Evolutionary conservation across 2,888 invertebrate genomes (phyloP), one percentile per base, ranked within the genome.

Genomic region (Drosophila tripunctata): DNA sequence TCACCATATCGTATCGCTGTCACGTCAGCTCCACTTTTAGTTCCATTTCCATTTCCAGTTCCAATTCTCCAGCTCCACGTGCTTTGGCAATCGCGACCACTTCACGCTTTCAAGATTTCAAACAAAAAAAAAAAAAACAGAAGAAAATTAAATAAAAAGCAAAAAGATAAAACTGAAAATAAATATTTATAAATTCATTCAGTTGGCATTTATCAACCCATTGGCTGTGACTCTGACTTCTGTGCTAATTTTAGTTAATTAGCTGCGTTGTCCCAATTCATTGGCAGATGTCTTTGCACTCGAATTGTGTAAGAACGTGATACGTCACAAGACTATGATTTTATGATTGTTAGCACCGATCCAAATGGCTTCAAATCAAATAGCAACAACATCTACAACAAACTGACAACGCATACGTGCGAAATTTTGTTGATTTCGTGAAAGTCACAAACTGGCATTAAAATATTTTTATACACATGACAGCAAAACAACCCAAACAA

Each of bases 351-450:
- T 76, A 79, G 67, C 75, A 72, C 52, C 52, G 36, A 40, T 48
- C 56, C 67, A 60, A 67, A 74, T 75, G 60, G 52, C 51, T 33
- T 1, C 12, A 38, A 68, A 30, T 44, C 31, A 41, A 60, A 58
- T 44, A 60, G 35, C 52, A 66, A 67, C 61, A 54, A 30, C 70
- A 61, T 58, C 52, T 54, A 61, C 48, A 78, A 64, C 45, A 44
- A 52, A 30, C 2, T 31, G 57, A 35, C 45, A 44, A 52, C 41
- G 47, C 51, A 70, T 73, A 79, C 80, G 78, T 83, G 80, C 78
- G 63, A 75, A 60, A 68, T 79, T 81, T 80, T 68, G 80, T 70
- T 75, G 78, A 78, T 71, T 71, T 66, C 81, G 84, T 63, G 78
- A 78, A 81, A 81, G 78, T 69, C 78, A 60, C 57, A 77, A 69